phyloP scores from a whole-genome alignment of 2,113 vertebrate species.

The Myotis yumanensis region DNA sequence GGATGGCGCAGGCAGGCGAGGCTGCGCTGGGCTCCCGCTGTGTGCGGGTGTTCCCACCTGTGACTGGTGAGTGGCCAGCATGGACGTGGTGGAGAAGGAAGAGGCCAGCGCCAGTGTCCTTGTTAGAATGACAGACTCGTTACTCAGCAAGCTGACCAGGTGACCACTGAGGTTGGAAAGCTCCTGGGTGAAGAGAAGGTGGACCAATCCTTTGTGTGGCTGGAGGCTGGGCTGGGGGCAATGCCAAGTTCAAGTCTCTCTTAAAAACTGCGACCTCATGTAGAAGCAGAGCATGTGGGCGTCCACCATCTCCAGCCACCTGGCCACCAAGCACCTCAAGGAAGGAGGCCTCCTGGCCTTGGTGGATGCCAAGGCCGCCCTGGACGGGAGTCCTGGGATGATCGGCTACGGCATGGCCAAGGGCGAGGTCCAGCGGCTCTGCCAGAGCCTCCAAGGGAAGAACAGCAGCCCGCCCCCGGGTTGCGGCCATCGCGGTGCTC shows the following conservation, averaged over 20 bases:
- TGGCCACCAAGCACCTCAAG: conserved; percentile 93
- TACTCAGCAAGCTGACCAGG: conserved; percentile 93
- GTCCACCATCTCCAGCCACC: conserved; percentile 93
- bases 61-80: conserved; percentile 90
- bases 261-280: conserved; percentile 95
- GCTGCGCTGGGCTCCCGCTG: no score
- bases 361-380: conserved; percentile 91
- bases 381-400: conserved; percentile 95
- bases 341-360: conserved; percentile 92
- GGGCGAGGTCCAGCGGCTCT: conserved; percentile 95
- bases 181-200: conserved; percentile 94
- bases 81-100: conserved; percentile 91
- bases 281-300: conserved; percentile 99
- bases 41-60: no score
- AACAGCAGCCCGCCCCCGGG: conserved; percentile 89
- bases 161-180: conserved; percentile 90
- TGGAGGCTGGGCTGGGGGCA: conserved; percentile 97
- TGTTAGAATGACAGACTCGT: conserved; percentile 88
- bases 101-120: conserved; percentile 90
- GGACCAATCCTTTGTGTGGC: conserved; percentile 95
- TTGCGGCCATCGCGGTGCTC: conserved; percentile 90
- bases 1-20: no score
- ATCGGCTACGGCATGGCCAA: conserved; percentile 98
- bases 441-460: conserved; percentile 91
- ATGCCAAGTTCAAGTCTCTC: conserved; percentile 92